Evolutionary conservation across 2,888 invertebrate genomes (phyloP).

Genomic region (Rotaria sp.): DNA sequence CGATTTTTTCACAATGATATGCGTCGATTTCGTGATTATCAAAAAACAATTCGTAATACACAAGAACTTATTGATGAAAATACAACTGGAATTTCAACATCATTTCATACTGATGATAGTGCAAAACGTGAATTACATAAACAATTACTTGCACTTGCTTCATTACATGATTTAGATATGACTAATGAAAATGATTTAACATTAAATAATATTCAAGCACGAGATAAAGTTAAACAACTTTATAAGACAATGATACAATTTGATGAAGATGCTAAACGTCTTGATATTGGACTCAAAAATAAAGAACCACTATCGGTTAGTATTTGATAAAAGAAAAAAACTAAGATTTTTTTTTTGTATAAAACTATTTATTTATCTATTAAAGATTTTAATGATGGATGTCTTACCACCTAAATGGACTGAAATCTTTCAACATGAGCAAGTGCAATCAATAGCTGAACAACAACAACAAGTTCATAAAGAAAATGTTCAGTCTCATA

Average conservation of each 20-base stretch:
- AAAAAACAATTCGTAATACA: background rate
- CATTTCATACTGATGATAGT: background rate
- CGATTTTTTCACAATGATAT: constrained; percentile 26
- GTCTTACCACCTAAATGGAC: constrained; percentile 26
- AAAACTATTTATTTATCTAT: background rate
- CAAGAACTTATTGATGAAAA: background rate
- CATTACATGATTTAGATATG: background rate
- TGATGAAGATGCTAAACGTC: constrained; percentile 12
- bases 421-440: background rate
- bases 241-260: background rate
- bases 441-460: background rate
- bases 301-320: background rate
- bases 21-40: constrained; percentile 23
- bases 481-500: background rate
- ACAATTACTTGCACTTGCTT: constrained; percentile 10
- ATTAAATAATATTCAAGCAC: background rate
- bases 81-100: background rate
- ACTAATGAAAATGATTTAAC: constrained; percentile 26
- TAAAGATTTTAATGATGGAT: constrained; percentile 23
- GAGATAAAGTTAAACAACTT: constrained; percentile 4
- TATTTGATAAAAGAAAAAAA: background rate
- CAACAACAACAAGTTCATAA: background rate
- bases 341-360: too few species aligned
- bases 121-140: background rate
- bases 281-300: background rate